Conservation (phyloP, 1,140 invertebrate genomes). For the Papilio dardanus region DNA sequence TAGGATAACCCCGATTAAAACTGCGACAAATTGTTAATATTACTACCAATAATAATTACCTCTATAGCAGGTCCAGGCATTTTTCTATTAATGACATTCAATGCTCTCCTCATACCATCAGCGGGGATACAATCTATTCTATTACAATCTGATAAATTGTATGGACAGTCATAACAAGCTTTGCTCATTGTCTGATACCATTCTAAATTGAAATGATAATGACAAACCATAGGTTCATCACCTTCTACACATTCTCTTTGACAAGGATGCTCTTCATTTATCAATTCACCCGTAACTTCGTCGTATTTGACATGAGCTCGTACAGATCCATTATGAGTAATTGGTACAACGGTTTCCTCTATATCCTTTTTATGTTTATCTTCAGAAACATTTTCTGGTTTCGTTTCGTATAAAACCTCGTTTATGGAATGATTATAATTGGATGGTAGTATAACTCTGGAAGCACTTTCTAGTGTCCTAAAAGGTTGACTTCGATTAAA, state of each 20-base stretch:
- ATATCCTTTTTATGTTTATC: constrained; percentile 39
- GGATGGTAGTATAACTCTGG: constrained; percentile 61
- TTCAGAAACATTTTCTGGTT: constrained; percentile 41
- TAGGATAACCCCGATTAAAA: not conserved
- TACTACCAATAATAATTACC: constrained; percentile 82
- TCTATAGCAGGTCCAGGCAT: constrained; percentile 94
- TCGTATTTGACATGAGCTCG: constrained; percentile 67
- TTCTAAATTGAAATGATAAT: constrained; percentile 89
- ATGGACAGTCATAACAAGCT: constrained; percentile 93
- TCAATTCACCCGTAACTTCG: constrained; percentile 71
- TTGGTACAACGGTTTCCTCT: constrained; percentile 39
- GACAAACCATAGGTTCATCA: constrained; percentile 85
- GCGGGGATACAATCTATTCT: constrained; percentile 91
- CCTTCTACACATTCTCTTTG: constrained; percentile 78
- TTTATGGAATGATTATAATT: constrained; percentile 50
- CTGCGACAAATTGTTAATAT: not conserved
- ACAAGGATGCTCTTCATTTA: constrained; percentile 77
- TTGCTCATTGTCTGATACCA: constrained; percentile 93
- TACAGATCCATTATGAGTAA: constrained; percentile 49
- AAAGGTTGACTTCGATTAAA: constrained; percentile 46
- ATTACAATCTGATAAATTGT: constrained; percentile 88
- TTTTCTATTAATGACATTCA: constrained; percentile 92
- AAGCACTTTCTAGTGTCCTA: constrained; percentile 63
- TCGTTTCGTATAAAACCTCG: constrained; percentile 49
- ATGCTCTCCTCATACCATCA: constrained; percentile 88